Evolutionary conservation across 2,888 invertebrate species (phyloP), one percentile per base, ranked within the genome.

Genomic region (Orthosia gothica): DNA sequence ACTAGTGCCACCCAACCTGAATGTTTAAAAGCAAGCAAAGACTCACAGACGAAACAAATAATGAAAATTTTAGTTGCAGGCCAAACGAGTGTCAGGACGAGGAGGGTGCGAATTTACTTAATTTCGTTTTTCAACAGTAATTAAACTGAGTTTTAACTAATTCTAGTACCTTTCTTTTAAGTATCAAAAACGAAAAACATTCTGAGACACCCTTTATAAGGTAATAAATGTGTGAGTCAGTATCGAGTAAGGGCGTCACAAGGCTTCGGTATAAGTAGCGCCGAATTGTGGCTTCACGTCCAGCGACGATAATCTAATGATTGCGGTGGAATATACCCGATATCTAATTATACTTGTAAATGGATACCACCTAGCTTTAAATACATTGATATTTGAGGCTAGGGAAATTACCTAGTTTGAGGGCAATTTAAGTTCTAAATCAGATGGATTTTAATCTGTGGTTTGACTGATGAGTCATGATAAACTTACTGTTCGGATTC

Each of bases 221-320:
- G 78, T 89, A 89, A 89, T 89, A 85, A 86, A 88, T 87, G 75
- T 92, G 73, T 92, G 93, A 93, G 90, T 92, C 90, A 91, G 91
- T 92, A 92, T 89, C 89, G 90, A 88, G 88, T 87, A 91, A 91
- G 89, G 87, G 82, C 80, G 84, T 91, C 86, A 85, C 94, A 94
- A 86, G 95, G 96, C 93, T 95, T 96, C 95, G 85, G 91, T 90
- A 90, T 92, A 92, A 92, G 93, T 92, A 90, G 88, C 89, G 88
- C 92, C 93, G 87, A 95, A 95, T 91, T 93, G 93, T 92, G 96
- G 95, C 95, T 95, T 95, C 95, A 85, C 87, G 90, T 88, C 88
- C 88, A 87, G 80, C 89, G 88, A 88, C 90, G 88, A 90, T 88
- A 86, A 88, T 88, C 88, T 85, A 87, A 83, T 84, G 83, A 85